A percentile compares a stretch with the other conserved stretches of the same genome.
These are phyloP conservation scores for Rhinopomastus cyanomelas DNA, from an alignment of 2,113 vertebrate species.

Conservation along the genomic window DNA sequence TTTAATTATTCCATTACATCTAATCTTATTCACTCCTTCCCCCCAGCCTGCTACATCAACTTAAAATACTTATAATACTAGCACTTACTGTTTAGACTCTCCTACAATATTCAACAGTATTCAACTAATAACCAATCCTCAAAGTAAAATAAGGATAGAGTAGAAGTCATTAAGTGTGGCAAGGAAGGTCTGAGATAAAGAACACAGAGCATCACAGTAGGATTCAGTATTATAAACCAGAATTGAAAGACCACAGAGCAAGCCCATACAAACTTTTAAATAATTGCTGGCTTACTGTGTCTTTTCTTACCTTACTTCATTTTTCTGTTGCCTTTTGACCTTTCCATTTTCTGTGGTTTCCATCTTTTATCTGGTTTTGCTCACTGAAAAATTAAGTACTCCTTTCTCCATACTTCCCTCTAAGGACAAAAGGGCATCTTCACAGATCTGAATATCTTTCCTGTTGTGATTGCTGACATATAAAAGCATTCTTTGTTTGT, in stretches of 20 bases:
- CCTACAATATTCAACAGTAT: neutral
- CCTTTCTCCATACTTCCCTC: neutral
- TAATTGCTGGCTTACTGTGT: neutral
- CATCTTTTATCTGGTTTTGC: neutral
- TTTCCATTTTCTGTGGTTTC: neutral
- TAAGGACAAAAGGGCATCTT: neutral
- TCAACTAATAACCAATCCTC: neutral
- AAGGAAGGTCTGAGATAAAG: conserved; percentile 1
- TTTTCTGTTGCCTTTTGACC: neutral
- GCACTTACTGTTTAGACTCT: neutral
- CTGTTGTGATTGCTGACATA: neutral
- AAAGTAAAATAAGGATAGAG: conserved; percentile 1
- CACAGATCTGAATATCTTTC: neutral
- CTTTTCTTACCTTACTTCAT: neutral
- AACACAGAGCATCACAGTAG: neutral
- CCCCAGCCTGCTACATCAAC: neutral
- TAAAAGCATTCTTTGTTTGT: neutral
- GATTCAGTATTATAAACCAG: neutral
- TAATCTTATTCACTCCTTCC: neutral
- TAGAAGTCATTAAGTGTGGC: neutral
- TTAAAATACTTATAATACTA: neutral
- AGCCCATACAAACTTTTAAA: neutral
- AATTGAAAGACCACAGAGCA: neutral
- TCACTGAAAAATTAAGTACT: neutral
- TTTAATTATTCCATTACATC: neutral